Conservation (phyloP, 2,888 invertebrate genomes). For the Rotaria macrura region DNA sequence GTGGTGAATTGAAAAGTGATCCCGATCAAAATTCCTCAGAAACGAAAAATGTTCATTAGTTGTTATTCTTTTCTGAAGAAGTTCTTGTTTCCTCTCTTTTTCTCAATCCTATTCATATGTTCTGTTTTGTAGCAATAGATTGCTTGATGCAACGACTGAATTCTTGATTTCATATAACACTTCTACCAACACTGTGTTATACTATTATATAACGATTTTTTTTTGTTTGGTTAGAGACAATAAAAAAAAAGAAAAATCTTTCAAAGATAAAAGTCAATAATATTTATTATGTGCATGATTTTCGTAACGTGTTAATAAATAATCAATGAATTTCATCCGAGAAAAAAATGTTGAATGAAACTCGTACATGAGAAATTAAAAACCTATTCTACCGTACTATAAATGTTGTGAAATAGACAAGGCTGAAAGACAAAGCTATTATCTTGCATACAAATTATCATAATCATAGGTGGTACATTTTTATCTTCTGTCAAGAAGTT, state of each 20-base stretch:
- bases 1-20: slow-evolving; percentile 54
- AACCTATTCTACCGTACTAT: too few species aligned
- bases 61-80: neutral
- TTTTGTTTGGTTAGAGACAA: too few species aligned
- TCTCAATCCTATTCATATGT: neutral
- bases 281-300: neutral
- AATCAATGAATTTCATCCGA: neutral
- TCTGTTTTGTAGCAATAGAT: neutral
- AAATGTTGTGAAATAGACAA: too few species aligned
- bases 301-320: neutral
- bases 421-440: too few species aligned
- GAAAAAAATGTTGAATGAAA: too few species aligned
- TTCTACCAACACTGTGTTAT: neutral
- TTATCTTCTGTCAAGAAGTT: too few species aligned
- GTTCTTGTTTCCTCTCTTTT: neutral
- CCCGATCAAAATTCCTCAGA: neutral
- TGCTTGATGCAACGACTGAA: neutral
- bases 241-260: neutral
- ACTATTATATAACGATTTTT: neutral
- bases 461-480: too few species aligned
- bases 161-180: neutral
- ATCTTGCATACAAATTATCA: too few species aligned
- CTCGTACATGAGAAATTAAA: too few species aligned
- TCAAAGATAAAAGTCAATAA: neutral
- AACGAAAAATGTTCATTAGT: too few species aligned